These are phyloP conservation scores for Trichogramma evanescens DNA, from an alignment of 2,888 invertebrate genomes.

Conservation along the genomic window DNA sequence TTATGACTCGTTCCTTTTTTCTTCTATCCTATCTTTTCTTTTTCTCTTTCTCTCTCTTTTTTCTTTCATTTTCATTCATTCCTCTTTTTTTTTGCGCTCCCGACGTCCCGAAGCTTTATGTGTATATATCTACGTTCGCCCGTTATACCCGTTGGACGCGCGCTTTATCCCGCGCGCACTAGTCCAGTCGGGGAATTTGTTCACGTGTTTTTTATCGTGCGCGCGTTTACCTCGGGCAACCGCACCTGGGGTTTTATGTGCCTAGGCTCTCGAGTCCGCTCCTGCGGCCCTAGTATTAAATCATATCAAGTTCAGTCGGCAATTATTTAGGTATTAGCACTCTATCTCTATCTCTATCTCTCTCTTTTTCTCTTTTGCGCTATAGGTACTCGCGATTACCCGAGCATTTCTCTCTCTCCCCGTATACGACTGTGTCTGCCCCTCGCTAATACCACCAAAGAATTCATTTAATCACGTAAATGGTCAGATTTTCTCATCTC, in stretches of 20 bases:
- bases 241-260: no score
- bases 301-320: slow-evolving; percentile 41
- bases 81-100: no score
- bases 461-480: slow-evolving; percentile 17
- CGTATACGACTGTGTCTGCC: not conserved
- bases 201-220: slow-evolving; percentile 7
- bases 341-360: slow-evolving; percentile 19
- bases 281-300: slow-evolving; percentile 31
- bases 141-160: not conserved
- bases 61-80: no score
- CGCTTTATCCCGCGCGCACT: not conserved
- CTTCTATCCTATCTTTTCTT: no score
- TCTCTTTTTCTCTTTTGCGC: slow-evolving; percentile 19
- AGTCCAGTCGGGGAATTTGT: not conserved
- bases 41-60: no score
- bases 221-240: no score
- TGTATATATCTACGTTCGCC: no score
- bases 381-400: not conserved
- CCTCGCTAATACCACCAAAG: slow-evolving; percentile 12
- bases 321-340: slow-evolving; percentile 42
- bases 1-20: no score
- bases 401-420: slow-evolving; percentile 3
- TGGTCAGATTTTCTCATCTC: slow-evolving; percentile 1
- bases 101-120: no score
- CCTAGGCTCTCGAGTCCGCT: no score